A percentile compares a stretch with the other conserved stretches of the same genome.
Conservation (phyloP, 2,113 vertebrate species). For the Thunnus thynnus region DNA sequence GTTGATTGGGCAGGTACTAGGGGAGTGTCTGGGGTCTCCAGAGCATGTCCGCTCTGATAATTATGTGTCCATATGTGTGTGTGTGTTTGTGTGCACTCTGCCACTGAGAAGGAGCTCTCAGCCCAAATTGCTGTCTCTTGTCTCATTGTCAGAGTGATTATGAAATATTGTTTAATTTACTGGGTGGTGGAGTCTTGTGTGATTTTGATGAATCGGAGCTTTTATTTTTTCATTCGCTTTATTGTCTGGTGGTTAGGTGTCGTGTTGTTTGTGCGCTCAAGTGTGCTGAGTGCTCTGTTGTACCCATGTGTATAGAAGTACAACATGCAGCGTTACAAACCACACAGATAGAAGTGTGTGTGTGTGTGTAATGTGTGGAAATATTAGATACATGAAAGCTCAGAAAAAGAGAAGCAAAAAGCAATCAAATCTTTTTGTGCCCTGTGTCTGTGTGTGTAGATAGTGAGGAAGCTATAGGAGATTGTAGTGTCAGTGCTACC, state of each 20-base stretch:
- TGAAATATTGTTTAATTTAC: constrained; percentile 94
- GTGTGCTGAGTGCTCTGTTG: constrained; percentile 48
- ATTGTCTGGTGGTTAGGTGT: constrained; percentile 84
- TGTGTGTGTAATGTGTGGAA: constrained; percentile 38
- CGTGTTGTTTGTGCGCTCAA: constrained; percentile 43
- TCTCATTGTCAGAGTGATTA: constrained; percentile 91
- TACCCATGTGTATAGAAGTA: constrained; percentile 48
- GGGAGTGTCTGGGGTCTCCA: constrained; percentile 91
- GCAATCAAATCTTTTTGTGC: too few relatives aligned
- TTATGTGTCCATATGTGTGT: constrained; percentile 83
- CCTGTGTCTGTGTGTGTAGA: background rate
- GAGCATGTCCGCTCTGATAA: constrained; percentile 96
- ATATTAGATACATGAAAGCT: constrained; percentile 14
- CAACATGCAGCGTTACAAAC: constrained; percentile 25
- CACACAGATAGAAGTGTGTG: constrained; percentile 1
- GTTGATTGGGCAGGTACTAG: constrained; percentile 88
- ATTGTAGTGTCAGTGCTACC: too few relatives aligned
- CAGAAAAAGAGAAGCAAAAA: too few relatives aligned
- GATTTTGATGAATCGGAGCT: constrained; percentile 91
- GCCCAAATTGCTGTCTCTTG: constrained; percentile 91
- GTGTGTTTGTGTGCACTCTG: constrained; percentile 70
- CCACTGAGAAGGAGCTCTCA: constrained; percentile 88
- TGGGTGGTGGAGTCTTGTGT: constrained; percentile 83
- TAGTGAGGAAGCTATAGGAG: background rate
- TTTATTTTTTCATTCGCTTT: constrained; percentile 89